Conservation (phyloP, 2,797 vertebrate genomes). For the Melanotaenia pygmaea region DNA sequence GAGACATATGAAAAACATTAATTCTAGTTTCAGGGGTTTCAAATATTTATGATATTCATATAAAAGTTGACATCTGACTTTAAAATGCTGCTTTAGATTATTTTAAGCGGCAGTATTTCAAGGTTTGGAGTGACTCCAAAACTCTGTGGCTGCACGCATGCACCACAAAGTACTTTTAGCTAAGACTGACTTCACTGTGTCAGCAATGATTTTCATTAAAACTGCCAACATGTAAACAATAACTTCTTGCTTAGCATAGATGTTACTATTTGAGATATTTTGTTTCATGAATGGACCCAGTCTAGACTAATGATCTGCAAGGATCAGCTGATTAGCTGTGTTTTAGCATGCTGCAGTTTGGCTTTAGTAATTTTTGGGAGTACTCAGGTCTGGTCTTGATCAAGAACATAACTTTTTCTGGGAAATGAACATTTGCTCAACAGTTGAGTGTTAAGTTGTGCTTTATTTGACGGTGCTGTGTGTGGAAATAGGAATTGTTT, state of each 20-base stretch:
- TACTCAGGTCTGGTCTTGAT: slow-evolving; percentile 6
- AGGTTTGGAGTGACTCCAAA: neutral
- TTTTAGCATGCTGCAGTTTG: slow-evolving; percentile 28
- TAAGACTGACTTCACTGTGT: slow-evolving; percentile 8
- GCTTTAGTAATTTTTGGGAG: slow-evolving; percentile 53
- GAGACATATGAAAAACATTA: neutral
- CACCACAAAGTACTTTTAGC: slow-evolving; percentile 2
- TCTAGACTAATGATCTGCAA: slow-evolving; percentile 4
- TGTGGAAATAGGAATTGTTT: neutral
- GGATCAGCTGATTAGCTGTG: slow-evolving; percentile 3
- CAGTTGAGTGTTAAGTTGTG: too few species aligned
- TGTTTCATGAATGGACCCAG: neutral
- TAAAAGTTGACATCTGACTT: slow-evolving; percentile 7
- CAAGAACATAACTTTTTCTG: slow-evolving; percentile 4
- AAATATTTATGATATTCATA: slow-evolving; percentile 37
- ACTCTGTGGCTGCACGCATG: too few species aligned
- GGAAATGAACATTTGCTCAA: neutral
- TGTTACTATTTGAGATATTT: slow-evolving; percentile 6
- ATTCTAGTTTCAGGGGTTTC: slow-evolving; percentile 28
- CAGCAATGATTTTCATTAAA: neutral
- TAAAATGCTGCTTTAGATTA: slow-evolving; percentile 5
- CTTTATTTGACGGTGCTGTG: neutral
- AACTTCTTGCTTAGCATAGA: neutral
- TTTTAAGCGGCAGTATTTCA: slow-evolving; percentile 23
- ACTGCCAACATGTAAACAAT: slow-evolving; percentile 2